Evolutionary conservation across 2,797 vertebrate species (phyloP).

Genomic region (Onychomys leucogaster): DNA sequence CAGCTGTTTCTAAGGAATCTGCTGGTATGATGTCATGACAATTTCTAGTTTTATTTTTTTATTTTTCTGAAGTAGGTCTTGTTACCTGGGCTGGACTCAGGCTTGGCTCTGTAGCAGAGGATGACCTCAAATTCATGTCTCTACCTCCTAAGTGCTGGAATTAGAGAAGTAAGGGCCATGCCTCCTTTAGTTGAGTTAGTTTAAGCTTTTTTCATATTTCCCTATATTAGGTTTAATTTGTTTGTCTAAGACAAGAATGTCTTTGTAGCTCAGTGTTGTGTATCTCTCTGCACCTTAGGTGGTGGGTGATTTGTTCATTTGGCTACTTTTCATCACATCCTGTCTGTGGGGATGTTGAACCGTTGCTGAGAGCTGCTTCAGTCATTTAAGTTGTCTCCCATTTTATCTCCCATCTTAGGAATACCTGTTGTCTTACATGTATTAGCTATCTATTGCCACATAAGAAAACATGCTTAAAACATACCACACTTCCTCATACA

Average conservation of each 20-base stretch:
- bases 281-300: background rate
- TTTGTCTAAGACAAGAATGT: background rate
- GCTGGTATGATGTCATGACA: background rate
- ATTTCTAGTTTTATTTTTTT: background rate
- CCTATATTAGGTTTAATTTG: background rate
- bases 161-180: background rate
- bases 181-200: background rate
- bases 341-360: background rate
- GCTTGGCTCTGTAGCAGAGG: background rate
- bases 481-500: background rate
- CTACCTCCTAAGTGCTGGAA: background rate
- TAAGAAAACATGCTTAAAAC: background rate
- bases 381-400: background rate
- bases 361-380: background rate
- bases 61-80: background rate
- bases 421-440: background rate
- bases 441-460: background rate
- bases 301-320: background rate
- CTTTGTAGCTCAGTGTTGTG: background rate
- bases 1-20: background rate
- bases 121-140: background rate
- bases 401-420: background rate
- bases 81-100: background rate
- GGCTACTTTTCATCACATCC: background rate
- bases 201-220: background rate